A percentile compares a stretch with the other conserved stretches of the same genome.
Conservation (phyloP, 2,113 vertebrate genomes). For the Picathartes gymnocephalus region DNA sequence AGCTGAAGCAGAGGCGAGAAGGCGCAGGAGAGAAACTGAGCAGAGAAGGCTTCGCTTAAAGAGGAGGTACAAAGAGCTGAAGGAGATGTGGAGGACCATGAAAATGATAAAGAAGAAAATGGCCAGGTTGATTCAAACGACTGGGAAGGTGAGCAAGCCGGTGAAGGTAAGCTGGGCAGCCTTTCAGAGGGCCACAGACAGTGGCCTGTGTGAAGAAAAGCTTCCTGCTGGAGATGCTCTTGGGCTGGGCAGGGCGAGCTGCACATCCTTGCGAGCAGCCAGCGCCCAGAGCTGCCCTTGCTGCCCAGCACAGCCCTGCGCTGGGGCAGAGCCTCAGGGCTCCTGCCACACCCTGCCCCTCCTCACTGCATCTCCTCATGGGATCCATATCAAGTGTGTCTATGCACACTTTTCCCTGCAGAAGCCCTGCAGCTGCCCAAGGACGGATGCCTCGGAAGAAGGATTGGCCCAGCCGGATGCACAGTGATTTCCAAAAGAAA, state of each 20-base stretch:
- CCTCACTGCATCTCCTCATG: neutral
- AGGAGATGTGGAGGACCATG: rapidly evolving
- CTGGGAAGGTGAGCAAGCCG: neutral
- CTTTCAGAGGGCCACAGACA: neutral
- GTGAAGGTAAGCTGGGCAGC: neutral
- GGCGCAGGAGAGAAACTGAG: rapidly evolving
- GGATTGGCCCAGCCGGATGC: neutral
- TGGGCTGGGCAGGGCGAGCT: neutral
- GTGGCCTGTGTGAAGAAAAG: neutral
- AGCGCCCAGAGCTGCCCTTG: neutral
- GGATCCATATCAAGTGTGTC: neutral
- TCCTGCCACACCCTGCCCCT: neutral
- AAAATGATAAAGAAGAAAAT: rapidly evolving
- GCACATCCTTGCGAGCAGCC: neutral
- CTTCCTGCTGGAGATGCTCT: neutral
- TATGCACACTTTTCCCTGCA: neutral
- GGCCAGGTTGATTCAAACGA: rapidly evolving
- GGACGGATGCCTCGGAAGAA: neutral
- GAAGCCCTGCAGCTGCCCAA: neutral
- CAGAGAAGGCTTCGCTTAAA: rapidly evolving
- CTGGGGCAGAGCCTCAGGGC: neutral
- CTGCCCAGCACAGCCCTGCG: too few relatives aligned
- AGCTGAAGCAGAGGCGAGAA: too few relatives aligned
- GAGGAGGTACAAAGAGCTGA: rapidly evolving
- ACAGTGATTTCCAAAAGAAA: too few relatives aligned